Conservation (phyloP, 1,140 invertebrate genomes). For the Drosophila insularis region DNA sequence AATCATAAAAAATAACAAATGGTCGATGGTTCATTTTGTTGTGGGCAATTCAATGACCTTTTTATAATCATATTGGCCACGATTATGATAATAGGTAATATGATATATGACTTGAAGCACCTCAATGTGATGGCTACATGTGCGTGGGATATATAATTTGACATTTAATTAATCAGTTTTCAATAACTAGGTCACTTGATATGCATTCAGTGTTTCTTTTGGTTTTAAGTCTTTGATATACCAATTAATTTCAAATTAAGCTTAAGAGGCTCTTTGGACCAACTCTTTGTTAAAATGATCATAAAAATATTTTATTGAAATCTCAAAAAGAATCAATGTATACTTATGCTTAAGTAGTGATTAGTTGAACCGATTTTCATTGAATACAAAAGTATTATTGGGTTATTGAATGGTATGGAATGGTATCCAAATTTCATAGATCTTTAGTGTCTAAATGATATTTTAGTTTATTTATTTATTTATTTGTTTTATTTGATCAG, state of each 20-base stretch:
- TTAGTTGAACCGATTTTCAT: no score
- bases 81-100: conserved; percentile 17
- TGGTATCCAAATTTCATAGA: no score
- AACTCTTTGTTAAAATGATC: no score
- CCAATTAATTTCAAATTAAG: not conserved
- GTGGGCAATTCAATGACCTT: conserved; percentile 58
- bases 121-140: not conserved
- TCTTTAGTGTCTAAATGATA: no score
- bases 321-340: no score
- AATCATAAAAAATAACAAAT: not conserved
- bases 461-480: no score
- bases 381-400: no score
- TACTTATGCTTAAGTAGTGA: no score
- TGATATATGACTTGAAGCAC: conserved; percentile 26
- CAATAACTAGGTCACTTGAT: not conserved
- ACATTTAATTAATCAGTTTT: conserved; percentile 8
- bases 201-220: not conserved
- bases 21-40: not conserved
- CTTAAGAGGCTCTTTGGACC: not conserved
- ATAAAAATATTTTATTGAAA: no score
- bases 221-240: not conserved
- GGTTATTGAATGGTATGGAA: no score
- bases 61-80: conserved; percentile 23
- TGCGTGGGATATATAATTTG: conserved; percentile 3
- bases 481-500: no score